phyloP scores from a whole-genome alignment of 1,140 invertebrate species.

The Limonius californicus region DNA sequence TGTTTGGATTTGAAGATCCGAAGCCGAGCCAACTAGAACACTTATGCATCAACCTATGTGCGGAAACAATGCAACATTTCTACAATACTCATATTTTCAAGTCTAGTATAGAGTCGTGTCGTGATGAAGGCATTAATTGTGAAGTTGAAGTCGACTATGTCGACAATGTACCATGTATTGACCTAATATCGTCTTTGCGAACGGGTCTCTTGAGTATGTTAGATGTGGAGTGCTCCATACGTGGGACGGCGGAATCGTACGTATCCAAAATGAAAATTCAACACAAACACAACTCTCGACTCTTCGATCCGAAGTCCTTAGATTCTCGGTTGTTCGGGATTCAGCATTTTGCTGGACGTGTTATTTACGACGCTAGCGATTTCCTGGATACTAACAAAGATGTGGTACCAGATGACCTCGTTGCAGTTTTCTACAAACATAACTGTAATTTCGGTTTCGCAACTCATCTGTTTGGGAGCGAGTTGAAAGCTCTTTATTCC shows the following conservation, averaged over 20 bases:
- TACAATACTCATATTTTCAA: constrained; percentile 97
- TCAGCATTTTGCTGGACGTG: constrained; percentile 86
- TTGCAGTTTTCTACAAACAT: constrained; percentile 89
- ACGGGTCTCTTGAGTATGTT: constrained; percentile 88
- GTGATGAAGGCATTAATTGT: constrained; percentile 89
- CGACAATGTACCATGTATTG: constrained; percentile 93
- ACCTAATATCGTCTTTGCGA: constrained; percentile 88
- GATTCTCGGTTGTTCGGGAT: constrained; percentile 84
- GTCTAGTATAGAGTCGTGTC: constrained; percentile 87
- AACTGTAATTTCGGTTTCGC: constrained; percentile 94
- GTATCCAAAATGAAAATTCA: constrained; percentile 82
- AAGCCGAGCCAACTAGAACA: constrained; percentile 88
- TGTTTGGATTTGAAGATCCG: constrained; percentile 94
- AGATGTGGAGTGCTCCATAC: constrained; percentile 87
- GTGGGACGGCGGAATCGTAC: constrained; percentile 83
- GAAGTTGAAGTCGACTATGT: constrained; percentile 91
- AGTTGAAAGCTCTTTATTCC: constrained; percentile 82
- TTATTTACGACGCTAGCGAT: constrained; percentile 84
- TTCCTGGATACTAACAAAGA: constrained; percentile 92
- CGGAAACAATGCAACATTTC: constrained; percentile 96
- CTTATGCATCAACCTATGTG: constrained; percentile 90
- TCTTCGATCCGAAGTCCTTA: constrained; percentile 70
- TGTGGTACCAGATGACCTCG: constrained; percentile 85
- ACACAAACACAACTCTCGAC: constrained; percentile 71
- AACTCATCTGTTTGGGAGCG: constrained; percentile 88